Base-by-base conservation (phyloP, 2,113 vertebrate species). In the Ciconia boyciana region DNA sequence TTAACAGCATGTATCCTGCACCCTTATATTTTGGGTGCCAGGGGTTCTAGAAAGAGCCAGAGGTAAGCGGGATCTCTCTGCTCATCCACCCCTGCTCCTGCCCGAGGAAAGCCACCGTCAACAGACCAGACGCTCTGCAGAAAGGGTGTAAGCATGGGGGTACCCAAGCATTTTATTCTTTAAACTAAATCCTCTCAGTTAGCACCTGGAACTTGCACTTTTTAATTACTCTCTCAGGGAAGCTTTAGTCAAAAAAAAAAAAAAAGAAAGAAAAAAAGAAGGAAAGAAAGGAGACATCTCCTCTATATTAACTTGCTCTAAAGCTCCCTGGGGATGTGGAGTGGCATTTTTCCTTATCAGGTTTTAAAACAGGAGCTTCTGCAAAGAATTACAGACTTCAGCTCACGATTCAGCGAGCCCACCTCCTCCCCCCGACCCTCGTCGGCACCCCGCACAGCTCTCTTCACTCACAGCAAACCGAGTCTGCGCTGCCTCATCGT, bases 141-240 rank as follows among this genome's bases (percentile, higher is more conserved):
- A 31, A 74, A 69, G 49, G 22, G 43, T 72, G 58, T 51, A 51
- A 86, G 70, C 12, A 2, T 21, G 9, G 36, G 69, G 88, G 77
- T 11, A 80, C 25, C 52, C 54, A 65, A 94, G 72, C 62, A 0
- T 90, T 81, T 46, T 82, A 36, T 36, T 79, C 69, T 69, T 82
- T 76, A 65, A 39, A 93, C 58, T 62, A 57, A 91, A 95, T 57
- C 80, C 79, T 65, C 41, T 49, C 6, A 1, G 71, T 69, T 84
- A 87, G 41, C 17, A 62, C 86, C 85, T 70, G 65, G 65, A 94
- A 87, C 79, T 85, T 44, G 75, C 44, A 88, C 85, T 94, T 90
- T 79, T 90, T 93, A 94, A 93, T 97, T 97, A 93, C 84, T 92
- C 96, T 96, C 89, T 87, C 69, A 96, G 92, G 91, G 96, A 96